Conservation (phyloP, 2,113 vertebrate species). For the Zosterops lateralis region DNA sequence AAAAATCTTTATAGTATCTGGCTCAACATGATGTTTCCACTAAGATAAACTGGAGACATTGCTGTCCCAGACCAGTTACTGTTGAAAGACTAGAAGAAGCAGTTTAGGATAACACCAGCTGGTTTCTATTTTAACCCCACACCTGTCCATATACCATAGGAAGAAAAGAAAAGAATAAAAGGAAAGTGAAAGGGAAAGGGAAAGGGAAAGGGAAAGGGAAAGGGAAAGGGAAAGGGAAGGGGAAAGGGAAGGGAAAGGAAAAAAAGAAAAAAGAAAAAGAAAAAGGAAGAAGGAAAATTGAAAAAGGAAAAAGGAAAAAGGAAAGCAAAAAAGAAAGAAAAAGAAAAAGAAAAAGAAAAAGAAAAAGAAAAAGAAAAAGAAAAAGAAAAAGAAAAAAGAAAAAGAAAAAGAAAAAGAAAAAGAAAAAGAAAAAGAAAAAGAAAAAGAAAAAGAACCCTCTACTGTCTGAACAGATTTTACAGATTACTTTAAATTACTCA, state of each 20-base stretch:
- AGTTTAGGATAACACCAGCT: not conserved
- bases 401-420: too few species aligned
- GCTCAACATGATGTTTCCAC: not conserved
- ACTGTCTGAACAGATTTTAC: not conserved
- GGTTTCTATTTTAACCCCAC: constrained; percentile 7
- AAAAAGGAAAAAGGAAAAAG: too few species aligned
- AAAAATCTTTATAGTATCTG: not conserved
- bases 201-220: accelerated
- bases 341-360: accelerated
- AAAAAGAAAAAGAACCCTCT: accelerated
- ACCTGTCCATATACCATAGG: not conserved
- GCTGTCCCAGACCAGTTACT: not conserved
- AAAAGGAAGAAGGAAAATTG: too few species aligned
- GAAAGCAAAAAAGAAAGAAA: too few species aligned
- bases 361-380: too few species aligned
- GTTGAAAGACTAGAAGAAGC: not conserved
- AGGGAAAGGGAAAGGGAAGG: accelerated
- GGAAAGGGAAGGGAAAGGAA: accelerated
- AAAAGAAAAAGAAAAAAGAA: too few species aligned
- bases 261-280: accelerated
- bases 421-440: accelerated
- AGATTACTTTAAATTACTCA: not conserved
- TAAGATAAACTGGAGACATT: not conserved
- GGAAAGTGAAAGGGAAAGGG: accelerated
- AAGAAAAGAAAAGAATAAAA: not conserved